A percentile compares a stretch with the other conserved stretches of the same genome.
Evolutionary conservation across 2,113 vertebrate genomes (phyloP).

Genomic region (Platysternon megacephalum): DNA sequence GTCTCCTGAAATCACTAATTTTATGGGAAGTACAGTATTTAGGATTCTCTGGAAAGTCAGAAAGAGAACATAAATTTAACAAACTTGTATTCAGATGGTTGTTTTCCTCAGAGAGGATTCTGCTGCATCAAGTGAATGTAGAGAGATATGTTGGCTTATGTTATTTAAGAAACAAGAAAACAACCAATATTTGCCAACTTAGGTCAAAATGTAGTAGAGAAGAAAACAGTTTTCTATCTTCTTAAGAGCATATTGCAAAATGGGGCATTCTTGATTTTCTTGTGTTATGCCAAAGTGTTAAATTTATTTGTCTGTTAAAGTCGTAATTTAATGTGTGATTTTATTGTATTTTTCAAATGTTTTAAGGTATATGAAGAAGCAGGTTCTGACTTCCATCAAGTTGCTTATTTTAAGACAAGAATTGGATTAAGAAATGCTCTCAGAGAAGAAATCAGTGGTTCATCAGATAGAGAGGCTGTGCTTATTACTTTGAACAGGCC

Average conservation of each 20-base stretch:
- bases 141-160: neutral
- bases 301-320: neutral
- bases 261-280: neutral
- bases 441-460: conserved; percentile 96
- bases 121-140: neutral
- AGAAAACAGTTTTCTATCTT: neutral
- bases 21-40: neutral
- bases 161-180: neutral
- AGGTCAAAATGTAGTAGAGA: neutral
- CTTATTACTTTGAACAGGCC: conserved; percentile 97
- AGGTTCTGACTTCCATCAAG: conserved; percentile 98
- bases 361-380: conserved; percentile 97
- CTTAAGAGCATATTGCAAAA: neutral
- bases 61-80: neutral
- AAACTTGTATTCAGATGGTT: neutral
- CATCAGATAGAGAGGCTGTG: conserved; percentile 95
- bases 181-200: neutral
- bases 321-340: neutral
- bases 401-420: conserved; percentile 97
- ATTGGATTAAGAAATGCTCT: conserved; percentile 96
- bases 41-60: neutral
- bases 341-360: neutral
- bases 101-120: neutral
- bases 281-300: neutral
- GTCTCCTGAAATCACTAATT: neutral